These are phyloP conservation scores for Spea multiplicata DNA, from an alignment of 2,113 vertebrate species.

Conservation along the genomic window DNA sequence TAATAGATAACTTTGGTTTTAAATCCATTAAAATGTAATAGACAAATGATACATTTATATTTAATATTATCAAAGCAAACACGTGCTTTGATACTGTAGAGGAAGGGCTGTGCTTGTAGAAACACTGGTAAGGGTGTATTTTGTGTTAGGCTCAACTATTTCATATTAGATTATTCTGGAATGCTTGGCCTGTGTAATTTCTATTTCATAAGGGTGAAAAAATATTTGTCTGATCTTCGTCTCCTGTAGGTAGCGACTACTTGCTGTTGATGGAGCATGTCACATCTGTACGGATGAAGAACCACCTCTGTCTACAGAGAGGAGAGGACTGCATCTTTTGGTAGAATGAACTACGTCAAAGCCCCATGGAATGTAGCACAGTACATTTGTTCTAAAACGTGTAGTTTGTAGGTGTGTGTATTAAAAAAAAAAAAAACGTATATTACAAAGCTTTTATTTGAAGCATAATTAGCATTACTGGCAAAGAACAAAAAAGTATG, in stretches of 20 bases:
- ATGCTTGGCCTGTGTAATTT: no score
- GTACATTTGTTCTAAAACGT: slow-evolving; percentile 71
- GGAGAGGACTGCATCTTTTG: slow-evolving; percentile 66
- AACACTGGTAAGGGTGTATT: no score
- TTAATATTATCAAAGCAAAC: no score
- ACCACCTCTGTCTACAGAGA: slow-evolving; percentile 27
- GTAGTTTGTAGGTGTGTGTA: slow-evolving; percentile 76
- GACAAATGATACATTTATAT: no score
- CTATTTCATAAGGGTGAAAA: no score
- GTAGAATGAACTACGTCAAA: slow-evolving; percentile 58
- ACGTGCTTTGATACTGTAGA: no score
- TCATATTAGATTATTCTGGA: no score
- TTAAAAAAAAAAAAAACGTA: slow-evolving; percentile 56
- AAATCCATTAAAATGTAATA: no score
- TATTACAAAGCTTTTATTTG: slow-evolving; percentile 55
- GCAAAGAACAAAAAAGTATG: not conserved
- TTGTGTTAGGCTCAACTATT: no score
- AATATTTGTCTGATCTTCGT: not conserved
- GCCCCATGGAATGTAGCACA: slow-evolving; percentile 69
- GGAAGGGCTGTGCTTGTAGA: no score
- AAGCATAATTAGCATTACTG: not conserved
- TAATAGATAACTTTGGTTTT: no score
- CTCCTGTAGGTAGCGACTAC: not conserved
- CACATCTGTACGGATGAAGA: slow-evolving; percentile 53
- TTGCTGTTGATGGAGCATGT: no score